Evolutionary conservation across 2,888 invertebrate genomes (phyloP), one percentile per base, ranked within the genome.

Genomic region (Melipona beecheii): DNA sequence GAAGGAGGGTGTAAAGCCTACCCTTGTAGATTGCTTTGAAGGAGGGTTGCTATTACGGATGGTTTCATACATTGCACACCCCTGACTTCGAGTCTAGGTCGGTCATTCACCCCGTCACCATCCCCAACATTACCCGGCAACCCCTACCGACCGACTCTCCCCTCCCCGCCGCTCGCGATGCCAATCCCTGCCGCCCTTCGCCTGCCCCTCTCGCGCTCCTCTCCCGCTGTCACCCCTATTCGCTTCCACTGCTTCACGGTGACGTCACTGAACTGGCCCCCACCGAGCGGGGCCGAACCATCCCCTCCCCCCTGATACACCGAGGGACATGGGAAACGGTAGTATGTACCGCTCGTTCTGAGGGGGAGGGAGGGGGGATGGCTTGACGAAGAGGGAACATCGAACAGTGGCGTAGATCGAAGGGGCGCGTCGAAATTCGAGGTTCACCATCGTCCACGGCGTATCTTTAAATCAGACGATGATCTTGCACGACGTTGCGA

Each of bases 71-170:
- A 91, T 91, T 92, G 93, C 94, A 93, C 94, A 94, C 93, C 94
- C 94, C 94, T 94, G 93, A 94, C 92, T 93, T 88, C 91, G 94
- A 94, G 94, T 94, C 94, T 94, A 94, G 94, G 94, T 94, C 94
- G 94, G 94, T 94, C 94, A 91, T 94, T 94, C 94, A 94, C 93
- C 94, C 88, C 92, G 88, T 81, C 83, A 88, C 90, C 90, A 88
- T 90, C 87, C 86, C 89, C 89, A 75, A 84, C 89, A 86, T 88
- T 87, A 79, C 87, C 90, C 88, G 81, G 75, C 87, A 80, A 83
- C 86, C 86, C 75, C 79, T 76, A 75, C 84, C 70, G 70, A 36
- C 43, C n/a, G n/a, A 58, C 60, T 27, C 83, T 81, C 80, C 85
- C 78, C 21, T 4, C 71, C 24, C 24, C 24, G 31, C 19, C 66